These are phyloP conservation scores for Muscicapa striata DNA, from an alignment of 2,797 vertebrate genomes.

Conservation along the genomic window DNA sequence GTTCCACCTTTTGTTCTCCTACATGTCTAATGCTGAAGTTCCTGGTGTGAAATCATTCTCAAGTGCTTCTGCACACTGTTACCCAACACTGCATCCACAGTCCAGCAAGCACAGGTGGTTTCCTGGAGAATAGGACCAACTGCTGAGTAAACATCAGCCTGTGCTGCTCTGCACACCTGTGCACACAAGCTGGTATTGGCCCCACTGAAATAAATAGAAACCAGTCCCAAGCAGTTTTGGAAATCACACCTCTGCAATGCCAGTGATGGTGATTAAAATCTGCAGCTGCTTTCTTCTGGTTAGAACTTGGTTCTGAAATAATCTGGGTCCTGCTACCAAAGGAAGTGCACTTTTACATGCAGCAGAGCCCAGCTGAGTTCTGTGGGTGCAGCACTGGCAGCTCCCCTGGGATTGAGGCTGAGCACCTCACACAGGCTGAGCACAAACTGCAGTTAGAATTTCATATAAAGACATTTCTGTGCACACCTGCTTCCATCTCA, in stretches of 20 bases:
- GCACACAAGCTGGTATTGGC: neutral
- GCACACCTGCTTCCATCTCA: neutral
- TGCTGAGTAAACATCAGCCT: neutral
- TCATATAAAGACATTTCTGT: fast-evolving
- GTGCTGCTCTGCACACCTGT: fast-evolving
- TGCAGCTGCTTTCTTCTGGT: neutral
- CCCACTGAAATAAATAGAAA: neutral
- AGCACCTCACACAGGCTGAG: neutral
- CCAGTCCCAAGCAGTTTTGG: neutral
- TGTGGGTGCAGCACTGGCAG: neutral
- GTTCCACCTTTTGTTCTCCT: neutral
- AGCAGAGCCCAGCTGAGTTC: neutral
- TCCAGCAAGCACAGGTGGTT: neutral
- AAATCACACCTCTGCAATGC: neutral
- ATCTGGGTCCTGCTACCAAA: neutral
- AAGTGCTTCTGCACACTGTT: neutral
- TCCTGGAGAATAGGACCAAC: neutral
- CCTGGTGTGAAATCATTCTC: neutral
- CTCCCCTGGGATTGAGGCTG: neutral
- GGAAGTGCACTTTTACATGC: neutral
- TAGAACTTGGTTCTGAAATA: neutral
- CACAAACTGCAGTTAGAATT: neutral
- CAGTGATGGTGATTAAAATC: neutral
- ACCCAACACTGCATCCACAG: neutral
- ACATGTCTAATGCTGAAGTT: neutral